Base-by-base conservation (phyloP, 2,888 invertebrate genomes). In the Aleiodes alternator region DNA sequence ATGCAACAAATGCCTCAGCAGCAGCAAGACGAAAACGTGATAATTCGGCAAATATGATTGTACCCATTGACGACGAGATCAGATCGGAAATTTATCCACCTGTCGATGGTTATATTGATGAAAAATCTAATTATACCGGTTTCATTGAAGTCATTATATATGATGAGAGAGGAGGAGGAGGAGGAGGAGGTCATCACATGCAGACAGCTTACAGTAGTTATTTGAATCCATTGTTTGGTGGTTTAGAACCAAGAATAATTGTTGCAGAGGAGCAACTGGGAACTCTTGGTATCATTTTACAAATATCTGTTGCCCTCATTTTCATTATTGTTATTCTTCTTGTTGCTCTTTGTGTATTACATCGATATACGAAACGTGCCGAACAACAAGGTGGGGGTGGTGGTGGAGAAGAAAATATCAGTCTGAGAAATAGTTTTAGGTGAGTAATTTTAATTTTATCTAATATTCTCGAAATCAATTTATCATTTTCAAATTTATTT, bases 41-140 rank as follows among this genome's bases (percentile, higher is more conserved):
- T 76, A 75, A 89, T 31, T 84, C 81, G 1, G 57, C 85, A 83
- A 78, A 84, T 83, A 48, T 84, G 83, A 8, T 88, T 8, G 85
- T 77, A 82, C 84, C 68, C 80, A 83, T 23, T 23, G 23, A 23
- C 23, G 2, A 80, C 76, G 86, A 83, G 29, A 76, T 70, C 70
- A 76, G 77, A 16, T 86, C 69, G 79, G 90, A 87, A 16, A 70
- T 75, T 6, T 79, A 90, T 80, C 88, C 90, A 31, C 91, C 93
- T 3, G 92, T 91, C 76, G 96, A 97, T 88, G 96, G 96, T 0
- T 91, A 91, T 71, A 91, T 97, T 66, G 95, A 96, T 84, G 91
- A 94, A 12, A 92, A 92, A 70, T 94, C 95, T 11, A 96, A 96
- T 87, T 97, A 97, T 82, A 96, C 96, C 0, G 94, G 96, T 23